These are phyloP conservation scores for Orthonychiurus folsomi DNA, from an alignment of 2,888 invertebrate species.

Conservation along the genomic window DNA sequence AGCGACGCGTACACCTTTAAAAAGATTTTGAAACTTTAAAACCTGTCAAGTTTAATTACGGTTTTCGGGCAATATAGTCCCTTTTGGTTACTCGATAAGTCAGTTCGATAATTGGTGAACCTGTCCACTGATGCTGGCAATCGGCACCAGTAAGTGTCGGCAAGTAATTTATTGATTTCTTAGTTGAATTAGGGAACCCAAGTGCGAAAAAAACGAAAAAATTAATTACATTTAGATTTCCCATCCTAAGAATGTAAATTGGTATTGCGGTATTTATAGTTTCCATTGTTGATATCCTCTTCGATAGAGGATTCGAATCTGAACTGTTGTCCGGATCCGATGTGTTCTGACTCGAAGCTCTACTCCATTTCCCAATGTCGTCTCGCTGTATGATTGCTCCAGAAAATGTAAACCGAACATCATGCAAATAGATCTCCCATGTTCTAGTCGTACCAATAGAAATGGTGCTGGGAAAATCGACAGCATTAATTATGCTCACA, in stretches of 20 bases:
- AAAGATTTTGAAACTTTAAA: too few relatives aligned
- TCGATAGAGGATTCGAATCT: background rate
- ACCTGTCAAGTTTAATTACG: too few relatives aligned
- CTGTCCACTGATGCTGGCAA: too few relatives aligned
- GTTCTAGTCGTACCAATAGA: background rate
- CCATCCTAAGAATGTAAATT: conserved; percentile 4
- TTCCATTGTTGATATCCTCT: background rate
- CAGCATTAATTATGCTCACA: background rate
- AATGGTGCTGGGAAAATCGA: background rate
- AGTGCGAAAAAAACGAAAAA: too few relatives aligned
- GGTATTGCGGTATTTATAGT: conserved; percentile 5
- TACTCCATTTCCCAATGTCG: background rate
- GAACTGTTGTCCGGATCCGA: background rate
- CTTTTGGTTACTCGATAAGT: too few relatives aligned
- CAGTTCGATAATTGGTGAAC: too few relatives aligned
- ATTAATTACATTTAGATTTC: too few relatives aligned
- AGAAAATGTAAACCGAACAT: conserved; percentile 7
- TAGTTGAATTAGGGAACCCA: too few relatives aligned
- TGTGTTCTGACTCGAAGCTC: background rate
- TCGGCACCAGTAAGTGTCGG: too few relatives aligned
- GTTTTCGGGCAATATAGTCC: too few relatives aligned
- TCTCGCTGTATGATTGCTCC: background rate
- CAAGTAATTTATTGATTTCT: too few relatives aligned
- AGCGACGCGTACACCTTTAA: background rate
- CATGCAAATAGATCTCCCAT: background rate